Evolutionary conservation across 2,888 invertebrate species (phyloP), one percentile per base, ranked within the genome.

Genomic region (Crematogaster levior): DNA sequence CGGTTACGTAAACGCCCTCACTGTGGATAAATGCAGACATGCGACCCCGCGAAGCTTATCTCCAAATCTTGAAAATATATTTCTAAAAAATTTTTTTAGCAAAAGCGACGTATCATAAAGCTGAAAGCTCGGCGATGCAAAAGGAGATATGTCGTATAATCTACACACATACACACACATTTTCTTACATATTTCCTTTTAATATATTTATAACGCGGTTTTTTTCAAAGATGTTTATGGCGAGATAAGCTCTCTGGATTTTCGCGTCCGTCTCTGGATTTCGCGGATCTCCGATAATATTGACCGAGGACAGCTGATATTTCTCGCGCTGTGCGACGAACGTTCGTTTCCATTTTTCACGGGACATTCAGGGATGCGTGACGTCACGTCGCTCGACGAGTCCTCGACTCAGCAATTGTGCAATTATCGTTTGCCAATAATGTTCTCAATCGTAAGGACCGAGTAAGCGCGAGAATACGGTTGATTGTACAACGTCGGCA

Each of bases 1-100:
- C 27, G 43, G 53, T 77, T 77, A 77, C 53, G 70, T 70, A 77
- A 77, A 77, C 68, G 53, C 77, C 40, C 51, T 70, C 30, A 10
- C 48, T 30, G 15, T 10, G n/a, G 9, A 2, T 60, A 43, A 40
- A 43, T 43, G 40, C 5, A 43, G n/a, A 43, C 63, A 6, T 12
- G 27, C 12, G 15, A 30, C 9, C 24, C 21, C 21, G 51, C 37
- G 30, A 6, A 43, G 24, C 60, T 72, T 40, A 27, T 40, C 27
- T 60, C 1, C 15, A 58, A 58, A 58, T 18, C n/a, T 58, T 27
- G 12, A 7, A 56, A 51, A 12, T 24, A 4, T 27, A 37, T 24
- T 30, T 6, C 0, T 18, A 27, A 43, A 43, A 27, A 18, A 5
- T 27, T n/a, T 27, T 7, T 21, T 15, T 18, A 51, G 9, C 3